A percentile compares a stretch with the other conserved stretches of the same genome.
These are phyloP conservation scores for Centroberyx gerrardi DNA, from an alignment of 2,797 vertebrate genomes.

Conservation along the genomic window DNA sequence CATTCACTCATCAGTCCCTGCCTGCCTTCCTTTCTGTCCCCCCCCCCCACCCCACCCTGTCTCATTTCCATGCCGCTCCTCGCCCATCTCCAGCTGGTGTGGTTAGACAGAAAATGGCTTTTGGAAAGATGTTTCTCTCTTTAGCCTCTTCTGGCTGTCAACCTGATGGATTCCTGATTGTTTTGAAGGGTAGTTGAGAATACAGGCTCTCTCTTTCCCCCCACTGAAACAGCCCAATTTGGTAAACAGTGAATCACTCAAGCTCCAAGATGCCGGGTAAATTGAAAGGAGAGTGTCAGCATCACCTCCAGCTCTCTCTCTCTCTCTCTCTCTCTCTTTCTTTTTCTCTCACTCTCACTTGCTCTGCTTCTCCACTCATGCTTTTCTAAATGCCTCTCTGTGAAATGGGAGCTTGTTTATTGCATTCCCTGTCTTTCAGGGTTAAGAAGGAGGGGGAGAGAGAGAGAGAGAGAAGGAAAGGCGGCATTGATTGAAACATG, in stretches of 20 bases:
- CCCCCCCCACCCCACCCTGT: conserved; percentile 34
- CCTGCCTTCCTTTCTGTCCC: conserved; percentile 59
- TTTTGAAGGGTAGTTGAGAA: conserved; percentile 79
- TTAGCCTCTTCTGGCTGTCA: conserved; percentile 74
- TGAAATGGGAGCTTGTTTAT: conserved; percentile 73
- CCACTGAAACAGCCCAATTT: conserved; percentile 77
- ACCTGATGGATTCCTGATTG: conserved; percentile 78
- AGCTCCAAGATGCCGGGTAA: conserved; percentile 65
- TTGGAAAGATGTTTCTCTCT: conserved; percentile 71
- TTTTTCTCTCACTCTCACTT: not conserved
- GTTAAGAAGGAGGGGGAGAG: conserved; percentile 28
- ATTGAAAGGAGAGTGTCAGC: conserved; percentile 77
- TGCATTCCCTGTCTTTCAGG: conserved; percentile 65
- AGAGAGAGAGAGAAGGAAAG: conserved; percentile 53
- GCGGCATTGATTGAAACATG: conserved; percentile 78
- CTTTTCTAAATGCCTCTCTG: conserved; percentile 68
- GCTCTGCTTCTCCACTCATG: conserved; percentile 55
- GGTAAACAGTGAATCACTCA: conserved; percentile 77
- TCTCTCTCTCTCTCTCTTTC: conserved; percentile 34
- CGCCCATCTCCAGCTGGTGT: conserved; percentile 63
- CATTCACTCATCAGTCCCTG: conserved; percentile 72
- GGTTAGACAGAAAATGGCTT: conserved; percentile 74
- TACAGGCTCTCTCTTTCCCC: conserved; percentile 47
- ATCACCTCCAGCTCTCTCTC: conserved; percentile 66
- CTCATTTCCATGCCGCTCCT: conserved; percentile 74